A percentile compares a stretch with the other conserved stretches of the same genome.
Conservation (phyloP, 2,888 invertebrate genomes). For the Epsilonema sp. region DNA sequence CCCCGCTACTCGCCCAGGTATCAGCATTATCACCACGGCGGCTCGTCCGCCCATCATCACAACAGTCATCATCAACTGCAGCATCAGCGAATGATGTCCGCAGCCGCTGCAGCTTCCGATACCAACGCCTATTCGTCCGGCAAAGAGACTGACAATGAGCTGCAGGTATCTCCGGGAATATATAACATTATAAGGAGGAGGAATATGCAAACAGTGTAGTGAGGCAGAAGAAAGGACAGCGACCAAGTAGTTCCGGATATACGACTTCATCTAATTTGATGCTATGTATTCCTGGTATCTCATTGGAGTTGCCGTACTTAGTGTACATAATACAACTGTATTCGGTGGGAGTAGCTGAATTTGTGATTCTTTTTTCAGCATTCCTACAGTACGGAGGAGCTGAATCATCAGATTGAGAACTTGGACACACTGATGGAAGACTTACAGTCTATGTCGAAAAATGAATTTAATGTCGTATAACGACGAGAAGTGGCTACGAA, state of each 20-base stretch:
- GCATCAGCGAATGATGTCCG: no score
- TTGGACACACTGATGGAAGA: constrained; percentile 22
- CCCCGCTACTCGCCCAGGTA: not conserved
- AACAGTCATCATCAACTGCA: no score
- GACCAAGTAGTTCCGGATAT: no score
- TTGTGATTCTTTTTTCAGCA: constrained; percentile 3
- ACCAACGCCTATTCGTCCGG: constrained; percentile 1
- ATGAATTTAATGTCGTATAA: constrained; percentile 13
- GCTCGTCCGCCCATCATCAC: not conserved
- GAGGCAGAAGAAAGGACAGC: no score
- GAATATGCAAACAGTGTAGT: no score
- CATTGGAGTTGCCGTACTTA: no score
- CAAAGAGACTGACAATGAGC: constrained; percentile 1
- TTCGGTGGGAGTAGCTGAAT: no score
- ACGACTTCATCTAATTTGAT: not conserved
- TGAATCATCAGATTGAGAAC: constrained; percentile 16
- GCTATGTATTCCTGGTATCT: not conserved
- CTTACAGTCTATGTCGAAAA: constrained; percentile 20
- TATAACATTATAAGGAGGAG: no score
- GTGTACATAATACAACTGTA: no score
- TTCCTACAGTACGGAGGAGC: constrained; percentile 14
- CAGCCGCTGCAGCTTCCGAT: no score
- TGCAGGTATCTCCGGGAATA: not conserved
- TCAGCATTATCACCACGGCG: not conserved
- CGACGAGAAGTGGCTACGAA: no score